phyloP scores from a whole-genome alignment of 2,797 vertebrate species.

The Neosilurus mollespiculum region DNA sequence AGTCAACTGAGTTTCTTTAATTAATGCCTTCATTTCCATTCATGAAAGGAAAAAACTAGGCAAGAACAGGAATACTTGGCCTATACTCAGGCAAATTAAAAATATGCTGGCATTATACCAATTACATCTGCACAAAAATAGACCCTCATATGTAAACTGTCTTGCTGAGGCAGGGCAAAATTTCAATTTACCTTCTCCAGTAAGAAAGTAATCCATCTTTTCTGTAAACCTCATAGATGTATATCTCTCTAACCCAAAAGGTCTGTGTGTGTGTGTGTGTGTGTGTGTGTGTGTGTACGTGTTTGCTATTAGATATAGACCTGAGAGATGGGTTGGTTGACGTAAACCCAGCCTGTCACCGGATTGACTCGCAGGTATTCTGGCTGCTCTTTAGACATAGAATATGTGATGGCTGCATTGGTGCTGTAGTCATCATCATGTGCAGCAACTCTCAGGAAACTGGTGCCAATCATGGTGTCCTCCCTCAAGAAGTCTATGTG shows the following conservation, averaged over 20 bases:
- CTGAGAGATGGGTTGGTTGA: constrained; percentile 85
- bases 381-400: constrained; percentile 76
- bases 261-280: background rate
- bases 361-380: constrained; percentile 85
- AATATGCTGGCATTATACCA: constrained; percentile 7
- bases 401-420: constrained; percentile 82
- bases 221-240: constrained; percentile 15
- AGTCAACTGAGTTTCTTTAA: background rate
- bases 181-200: constrained; percentile 4
- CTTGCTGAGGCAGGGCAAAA: background rate
- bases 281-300: constrained; percentile 9
- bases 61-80: constrained; percentile 2
- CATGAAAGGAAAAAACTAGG: background rate
- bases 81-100: background rate
- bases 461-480: constrained; percentile 84
- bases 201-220: constrained; percentile 26
- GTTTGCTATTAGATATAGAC: constrained; percentile 63
- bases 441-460: constrained; percentile 83
- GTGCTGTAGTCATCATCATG: constrained; percentile 85
- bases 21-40: background rate
- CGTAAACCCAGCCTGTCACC: constrained; percentile 85
- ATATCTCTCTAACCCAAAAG: background rate
- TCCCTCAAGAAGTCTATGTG: constrained; percentile 84
- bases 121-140: constrained; percentile 12
- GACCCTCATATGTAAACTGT: constrained; percentile 13